Evolutionary conservation across 2,797 vertebrate genomes (phyloP).

Genomic region (Allenopithecus nigroviridis): DNA sequence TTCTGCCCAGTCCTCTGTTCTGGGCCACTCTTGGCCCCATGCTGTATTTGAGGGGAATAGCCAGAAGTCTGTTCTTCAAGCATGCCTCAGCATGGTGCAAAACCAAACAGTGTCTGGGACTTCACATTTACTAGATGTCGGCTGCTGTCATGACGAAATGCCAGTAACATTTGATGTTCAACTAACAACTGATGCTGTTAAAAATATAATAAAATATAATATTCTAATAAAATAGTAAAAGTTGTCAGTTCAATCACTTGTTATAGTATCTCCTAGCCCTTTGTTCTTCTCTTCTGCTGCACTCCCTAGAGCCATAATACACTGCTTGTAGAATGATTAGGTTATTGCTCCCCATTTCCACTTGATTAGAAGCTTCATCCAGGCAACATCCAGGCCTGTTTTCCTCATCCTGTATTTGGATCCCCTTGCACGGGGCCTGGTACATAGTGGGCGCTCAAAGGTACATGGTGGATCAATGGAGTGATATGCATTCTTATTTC

Average conservation of each 20-base stretch:
- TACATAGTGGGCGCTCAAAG: background rate
- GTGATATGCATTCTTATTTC: background rate
- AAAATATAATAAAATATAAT: background rate
- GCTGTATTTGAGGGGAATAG: background rate
- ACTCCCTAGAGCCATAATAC: background rate
- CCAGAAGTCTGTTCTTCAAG: background rate
- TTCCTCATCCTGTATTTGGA: background rate
- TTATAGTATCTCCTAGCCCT: background rate
- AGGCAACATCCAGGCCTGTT: background rate
- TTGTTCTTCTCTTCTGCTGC: background rate
- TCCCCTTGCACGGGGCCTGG: background rate
- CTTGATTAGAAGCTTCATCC: background rate
- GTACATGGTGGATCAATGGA: background rate
- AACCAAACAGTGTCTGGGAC: background rate
- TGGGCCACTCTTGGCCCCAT: background rate
- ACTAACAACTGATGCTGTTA: background rate
- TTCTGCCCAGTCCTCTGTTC: background rate
- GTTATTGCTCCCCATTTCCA: background rate
- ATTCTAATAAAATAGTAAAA: background rate
- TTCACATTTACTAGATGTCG: background rate
- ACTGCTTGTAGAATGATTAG: background rate
- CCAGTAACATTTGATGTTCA: background rate
- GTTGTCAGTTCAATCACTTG: background rate
- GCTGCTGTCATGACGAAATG: background rate
- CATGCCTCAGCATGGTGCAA: background rate